Conservation (phyloP, 92 coral and sea anemone species). For the Zoanthus solanderi region DNA sequence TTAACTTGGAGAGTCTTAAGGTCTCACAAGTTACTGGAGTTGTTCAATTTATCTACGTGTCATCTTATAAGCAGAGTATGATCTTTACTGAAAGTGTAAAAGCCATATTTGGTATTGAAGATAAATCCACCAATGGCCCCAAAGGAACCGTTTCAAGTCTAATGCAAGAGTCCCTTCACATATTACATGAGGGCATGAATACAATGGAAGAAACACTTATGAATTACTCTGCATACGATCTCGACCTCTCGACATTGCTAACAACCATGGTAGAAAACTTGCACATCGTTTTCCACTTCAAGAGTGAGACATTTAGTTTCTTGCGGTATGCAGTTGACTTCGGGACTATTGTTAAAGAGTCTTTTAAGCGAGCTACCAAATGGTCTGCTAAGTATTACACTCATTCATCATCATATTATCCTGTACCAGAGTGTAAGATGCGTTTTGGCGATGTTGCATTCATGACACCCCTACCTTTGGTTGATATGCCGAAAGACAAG, state of each 20-base stretch:
- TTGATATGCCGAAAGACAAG: neutral
- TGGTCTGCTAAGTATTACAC: slow-evolving; percentile 37
- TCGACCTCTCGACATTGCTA: slow-evolving; percentile 31
- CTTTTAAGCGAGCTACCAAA: slow-evolving; percentile 33
- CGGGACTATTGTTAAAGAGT: slow-evolving; percentile 25
- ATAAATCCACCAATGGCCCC: slow-evolving; percentile 42
- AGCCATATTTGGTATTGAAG: slow-evolving; percentile 48
- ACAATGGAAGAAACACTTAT: slow-evolving; percentile 22
- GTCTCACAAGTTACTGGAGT: slow-evolving; percentile 24
- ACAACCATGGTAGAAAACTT: slow-evolving; percentile 30
- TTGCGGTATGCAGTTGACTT: neutral
- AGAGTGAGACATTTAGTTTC: slow-evolving; percentile 1
- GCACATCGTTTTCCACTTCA: slow-evolving; percentile 13
- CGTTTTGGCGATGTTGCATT: slow-evolving; percentile 26
- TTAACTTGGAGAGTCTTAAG: slow-evolving; percentile 16
- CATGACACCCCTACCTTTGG: slow-evolving; percentile 47
- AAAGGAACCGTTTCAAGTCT: slow-evolving; percentile 37
- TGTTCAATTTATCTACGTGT: slow-evolving; percentile 17
- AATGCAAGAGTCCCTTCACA: neutral
- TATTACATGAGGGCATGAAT: slow-evolving; percentile 14
- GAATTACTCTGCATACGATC: slow-evolving; percentile 1
- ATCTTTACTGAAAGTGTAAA: neutral
- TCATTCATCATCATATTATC: slow-evolving; percentile 47
- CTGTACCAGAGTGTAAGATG: slow-evolving; percentile 50
- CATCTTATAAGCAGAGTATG: neutral